Percentiles rank a stretch among this genome's conserved stretches.
Conservation (phyloP, 1,140 invertebrate species). For the Teleopsis dalmanni region DNA sequence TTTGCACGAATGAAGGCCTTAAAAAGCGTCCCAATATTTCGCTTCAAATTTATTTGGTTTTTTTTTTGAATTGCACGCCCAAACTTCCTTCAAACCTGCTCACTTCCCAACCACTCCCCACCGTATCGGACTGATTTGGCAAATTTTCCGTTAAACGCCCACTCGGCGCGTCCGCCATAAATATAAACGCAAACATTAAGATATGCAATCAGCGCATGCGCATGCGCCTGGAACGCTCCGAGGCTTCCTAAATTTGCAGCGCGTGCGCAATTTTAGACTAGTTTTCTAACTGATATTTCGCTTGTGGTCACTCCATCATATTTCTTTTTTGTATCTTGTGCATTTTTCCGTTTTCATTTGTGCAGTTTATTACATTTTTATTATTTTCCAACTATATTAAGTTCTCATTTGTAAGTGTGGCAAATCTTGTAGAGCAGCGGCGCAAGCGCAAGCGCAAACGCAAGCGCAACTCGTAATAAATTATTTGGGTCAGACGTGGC, state of each 20-base stretch:
- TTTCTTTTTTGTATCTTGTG: constrained; percentile 1
- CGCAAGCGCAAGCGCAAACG: neutral
- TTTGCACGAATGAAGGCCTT: no score
- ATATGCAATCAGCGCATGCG: constrained; percentile 15
- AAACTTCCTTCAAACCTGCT: no score
- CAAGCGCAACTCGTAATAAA: constrained; percentile 9
- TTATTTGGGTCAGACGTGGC: constrained; percentile 15
- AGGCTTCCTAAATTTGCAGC: neutral
- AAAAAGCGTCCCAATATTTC: no score
- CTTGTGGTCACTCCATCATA: constrained; percentile 5
- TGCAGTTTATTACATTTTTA: constrained; percentile 3
- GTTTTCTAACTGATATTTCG: constrained; percentile 13
- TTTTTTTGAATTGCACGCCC: no score
- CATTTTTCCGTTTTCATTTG: constrained; percentile 5
- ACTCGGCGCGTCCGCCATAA: constrained; percentile 7
- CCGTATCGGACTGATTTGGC: no score
- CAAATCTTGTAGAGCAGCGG: constrained; percentile 1
- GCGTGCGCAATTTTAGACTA: constrained; percentile 2
- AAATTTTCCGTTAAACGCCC: constrained; percentile 14
- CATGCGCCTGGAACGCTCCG: neutral
- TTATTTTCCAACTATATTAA: constrained; percentile 7
- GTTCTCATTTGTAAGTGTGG: constrained; percentile 8
- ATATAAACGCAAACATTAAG: constrained; percentile 13
- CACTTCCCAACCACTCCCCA: no score
- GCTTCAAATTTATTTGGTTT: no score